These are phyloP conservation scores for Mus minutoides DNA, from an alignment of 2,797 vertebrate species.

Conservation along the genomic window DNA sequence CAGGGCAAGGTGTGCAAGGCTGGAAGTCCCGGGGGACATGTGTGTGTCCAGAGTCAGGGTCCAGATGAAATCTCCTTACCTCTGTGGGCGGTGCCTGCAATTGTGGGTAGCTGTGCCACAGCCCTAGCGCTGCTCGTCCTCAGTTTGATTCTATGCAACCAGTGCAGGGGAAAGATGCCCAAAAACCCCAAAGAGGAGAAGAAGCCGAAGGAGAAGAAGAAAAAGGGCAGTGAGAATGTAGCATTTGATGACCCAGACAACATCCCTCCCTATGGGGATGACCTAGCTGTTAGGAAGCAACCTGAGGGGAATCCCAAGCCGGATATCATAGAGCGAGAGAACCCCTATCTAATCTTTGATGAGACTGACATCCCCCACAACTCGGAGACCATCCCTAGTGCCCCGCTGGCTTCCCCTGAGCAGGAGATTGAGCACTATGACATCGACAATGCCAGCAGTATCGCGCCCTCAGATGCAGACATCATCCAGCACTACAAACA, in stretches of 20 bases:
- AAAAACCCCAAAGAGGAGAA: slow-evolving; percentile 94
- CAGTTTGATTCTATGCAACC: slow-evolving; percentile 96
- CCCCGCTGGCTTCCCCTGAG: slow-evolving; percentile 91
- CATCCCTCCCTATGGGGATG: slow-evolving; percentile 95
- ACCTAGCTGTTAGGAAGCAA: slow-evolving; percentile 97
- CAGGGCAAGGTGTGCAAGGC: slow-evolving; percentile 90
- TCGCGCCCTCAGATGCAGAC: slow-evolving; percentile 97
- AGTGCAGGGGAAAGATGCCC: slow-evolving; percentile 92
- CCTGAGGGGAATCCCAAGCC: slow-evolving; percentile 98
- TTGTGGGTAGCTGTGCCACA: slow-evolving; percentile 96
- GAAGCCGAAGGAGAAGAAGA: slow-evolving; percentile 97
- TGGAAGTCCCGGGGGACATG: slow-evolving; percentile 87
- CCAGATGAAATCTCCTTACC: slow-evolving; percentile 91
- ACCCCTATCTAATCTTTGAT: slow-evolving; percentile 97
- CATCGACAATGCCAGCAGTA: slow-evolving; percentile 99
- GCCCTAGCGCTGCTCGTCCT: slow-evolving; percentile 95
- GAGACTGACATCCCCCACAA: slow-evolving; percentile 95
- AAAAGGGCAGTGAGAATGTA: slow-evolving; percentile 98
- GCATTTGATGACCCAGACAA: slow-evolving; percentile 98
- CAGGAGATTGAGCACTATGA: slow-evolving; percentile 97
- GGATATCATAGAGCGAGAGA: slow-evolving; percentile 98
- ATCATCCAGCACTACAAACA: slow-evolving; percentile 99
- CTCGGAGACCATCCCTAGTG: slow-evolving; percentile 94
- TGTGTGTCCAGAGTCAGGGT: slow-evolving; percentile 88
- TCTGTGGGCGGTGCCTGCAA: slow-evolving; percentile 97